Base-by-base conservation (phyloP, 2,113 vertebrate genomes). In the Tetrax tetrax region DNA sequence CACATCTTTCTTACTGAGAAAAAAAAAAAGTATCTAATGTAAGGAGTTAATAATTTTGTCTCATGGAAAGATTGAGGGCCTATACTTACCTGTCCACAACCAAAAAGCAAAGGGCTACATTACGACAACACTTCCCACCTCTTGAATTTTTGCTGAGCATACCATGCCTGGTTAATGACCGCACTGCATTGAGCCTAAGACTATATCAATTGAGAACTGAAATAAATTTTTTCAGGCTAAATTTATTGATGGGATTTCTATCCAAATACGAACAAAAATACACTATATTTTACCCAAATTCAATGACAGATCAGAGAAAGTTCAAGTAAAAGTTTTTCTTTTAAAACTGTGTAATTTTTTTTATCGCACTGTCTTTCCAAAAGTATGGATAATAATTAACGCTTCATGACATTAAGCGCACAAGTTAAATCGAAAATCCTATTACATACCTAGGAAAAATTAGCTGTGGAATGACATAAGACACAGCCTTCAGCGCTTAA, bases 391-490 rank as follows among this genome's bases (percentile, higher is more conserved):
- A 69, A 91, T 74, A 91, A 92, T 90, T 97, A 94, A 97, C 90
- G 90, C 61, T 75, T 64, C 76, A 37, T 90, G 90, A 92, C 88
- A 92, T 79, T 93, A 94, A 95, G 81, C 79, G 1, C 61, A 70
- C 60, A 78, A 28, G 66, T 82, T 94, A 94, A 91, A 56, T 74
- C 18, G 9, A 77, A 88, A 84, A 96, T 96, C 91, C 94, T 96
- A 96, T 89, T 97, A 72, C 81, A 78, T 90, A 89, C 53, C 80
- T 76, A 83, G n/a, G 65, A 90, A 97, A 98, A 95, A 96, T 95
- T 96, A 87, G 63, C 61, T 91, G 63, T 85, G 78, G 54, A 95
- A 94, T 93, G 84, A 93, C 27, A 10, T 79, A 64, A 84, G 90
- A 78, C 85, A 79, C 75, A 84, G 84, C 66, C 72, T 97, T 95